Evolutionary conservation across 2,888 invertebrate species (phyloP).

Genomic region (Mystacides longicornis): DNA sequence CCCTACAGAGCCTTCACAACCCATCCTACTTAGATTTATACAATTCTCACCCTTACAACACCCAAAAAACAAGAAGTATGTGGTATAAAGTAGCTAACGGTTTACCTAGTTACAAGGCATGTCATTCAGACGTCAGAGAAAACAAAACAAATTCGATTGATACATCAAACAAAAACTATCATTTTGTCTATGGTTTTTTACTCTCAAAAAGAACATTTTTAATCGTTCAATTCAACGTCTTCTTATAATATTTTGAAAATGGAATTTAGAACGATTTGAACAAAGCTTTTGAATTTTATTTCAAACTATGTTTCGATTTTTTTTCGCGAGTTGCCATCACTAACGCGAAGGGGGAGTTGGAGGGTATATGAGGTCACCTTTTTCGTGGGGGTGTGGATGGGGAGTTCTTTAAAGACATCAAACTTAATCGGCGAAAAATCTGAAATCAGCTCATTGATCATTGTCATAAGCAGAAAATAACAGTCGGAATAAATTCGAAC

Average conservation of each 20-base stretch:
- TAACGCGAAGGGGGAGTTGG: not conserved
- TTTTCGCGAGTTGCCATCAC: too few species aligned
- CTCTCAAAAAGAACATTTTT: too few species aligned
- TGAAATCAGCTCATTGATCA: conserved; percentile 1
- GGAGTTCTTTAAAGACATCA: not conserved
- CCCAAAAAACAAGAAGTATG: conserved; percentile 1
- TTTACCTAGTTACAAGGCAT: conserved; percentile 9
- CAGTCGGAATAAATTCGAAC: not conserved
- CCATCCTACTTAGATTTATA: conserved; percentile 1
- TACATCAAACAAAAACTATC: too few species aligned
- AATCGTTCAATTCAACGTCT: too few species aligned
- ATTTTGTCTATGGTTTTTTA: too few species aligned
- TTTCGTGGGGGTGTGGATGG: not conserved
- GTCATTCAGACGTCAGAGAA: conserved; percentile 17
- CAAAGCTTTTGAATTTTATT: too few species aligned
- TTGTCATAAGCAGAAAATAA: not conserved
- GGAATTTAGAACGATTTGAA: too few species aligned
- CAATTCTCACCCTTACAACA: not conserved
- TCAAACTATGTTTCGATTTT: too few species aligned
- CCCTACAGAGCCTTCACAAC: conserved; percentile 9
- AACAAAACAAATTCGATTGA: too few species aligned
- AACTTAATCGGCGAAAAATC: conserved; percentile 5
- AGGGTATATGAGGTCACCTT: not conserved
- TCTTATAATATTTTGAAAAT: too few species aligned
- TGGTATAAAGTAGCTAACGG: not conserved